phyloP scores from a whole-genome alignment of 2,888 invertebrate genomes.

The Cataglyphis altisquamis region DNA sequence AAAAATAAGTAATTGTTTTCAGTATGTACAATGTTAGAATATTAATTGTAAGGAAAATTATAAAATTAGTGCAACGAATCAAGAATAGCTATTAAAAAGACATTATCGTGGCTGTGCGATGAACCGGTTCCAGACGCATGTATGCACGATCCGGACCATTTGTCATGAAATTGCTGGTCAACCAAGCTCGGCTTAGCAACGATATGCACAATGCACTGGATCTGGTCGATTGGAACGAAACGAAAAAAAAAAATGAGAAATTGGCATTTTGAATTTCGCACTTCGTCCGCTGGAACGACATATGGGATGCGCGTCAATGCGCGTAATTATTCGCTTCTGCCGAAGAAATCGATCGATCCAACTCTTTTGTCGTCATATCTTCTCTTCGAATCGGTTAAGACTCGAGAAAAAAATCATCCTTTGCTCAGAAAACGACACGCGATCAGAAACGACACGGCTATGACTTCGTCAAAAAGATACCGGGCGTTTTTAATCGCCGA shows the following conservation, averaged over 20 bases:
- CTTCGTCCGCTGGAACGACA: constrained; percentile 47
- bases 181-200: constrained; percentile 43
- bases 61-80: too few relatives aligned
- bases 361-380: constrained; percentile 5
- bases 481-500: constrained; percentile 6
- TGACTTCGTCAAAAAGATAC: constrained; percentile 19
- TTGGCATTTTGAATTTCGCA: constrained; percentile 42
- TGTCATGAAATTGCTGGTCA: constrained; percentile 57
- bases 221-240: background rate
- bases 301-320: constrained; percentile 65
- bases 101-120: constrained; percentile 30
- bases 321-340: constrained; percentile 53
- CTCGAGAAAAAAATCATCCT: constrained; percentile 27
- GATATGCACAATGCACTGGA: constrained; percentile 52
- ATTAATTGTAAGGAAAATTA: too few relatives aligned
- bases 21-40: too few relatives aligned
- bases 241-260: constrained; percentile 47
- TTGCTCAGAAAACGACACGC: constrained; percentile 56
- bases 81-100: too few relatives aligned
- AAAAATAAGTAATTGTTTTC: too few relatives aligned
- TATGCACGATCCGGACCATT: constrained; percentile 32
- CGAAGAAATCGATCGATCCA: constrained; percentile 53
- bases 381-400: constrained; percentile 20
- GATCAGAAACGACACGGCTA: constrained; percentile 2
- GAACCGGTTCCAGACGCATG: constrained; percentile 36